Percentiles rank a stretch among this genome's conserved stretches.
Evolutionary conservation across 2,888 invertebrate genomes (phyloP).

Genomic region (Cremastinae sp.): DNA sequence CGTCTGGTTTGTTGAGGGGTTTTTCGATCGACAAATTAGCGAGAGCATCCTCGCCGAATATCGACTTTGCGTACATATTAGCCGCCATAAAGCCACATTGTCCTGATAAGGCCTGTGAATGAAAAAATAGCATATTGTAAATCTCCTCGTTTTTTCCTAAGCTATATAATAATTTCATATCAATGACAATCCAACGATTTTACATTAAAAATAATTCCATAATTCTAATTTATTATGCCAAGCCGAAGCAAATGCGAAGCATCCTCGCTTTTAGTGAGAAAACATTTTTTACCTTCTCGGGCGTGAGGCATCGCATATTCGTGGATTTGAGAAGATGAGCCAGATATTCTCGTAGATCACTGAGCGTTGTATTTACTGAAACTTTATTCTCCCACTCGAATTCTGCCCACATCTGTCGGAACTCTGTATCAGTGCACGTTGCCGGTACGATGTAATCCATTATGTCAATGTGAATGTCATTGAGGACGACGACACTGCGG

Average conservation of each 20-base stretch:
- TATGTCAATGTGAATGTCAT: conserved; percentile 99
- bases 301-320: conserved; percentile 99
- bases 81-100: conserved; percentile 99
- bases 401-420: conserved; percentile 99
- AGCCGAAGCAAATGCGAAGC: too few species aligned
- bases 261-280: too few species aligned
- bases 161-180: neutral
- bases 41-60: conserved; percentile 98
- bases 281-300: conserved; percentile 87
- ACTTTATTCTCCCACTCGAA: conserved; percentile 99
- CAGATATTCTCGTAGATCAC: conserved; percentile 95
- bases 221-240: too few species aligned
- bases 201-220: too few species aligned
- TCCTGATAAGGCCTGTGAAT: conserved; percentile 90
- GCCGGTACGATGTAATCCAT: conserved; percentile 99
- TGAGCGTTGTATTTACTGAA: conserved; percentile 95
- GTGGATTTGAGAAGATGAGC: conserved; percentile 95
- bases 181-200: too few species aligned
- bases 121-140: conserved; percentile 32
- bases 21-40: conserved; percentile 99
- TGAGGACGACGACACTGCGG: conserved; percentile 97
- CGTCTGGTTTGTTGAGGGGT: conserved; percentile 91
- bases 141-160: neutral
- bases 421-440: conserved; percentile 95
- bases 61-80: conserved; percentile 98